phyloP scores from a whole-genome alignment of 2,797 vertebrate species.

The Acanthurus tractus region DNA sequence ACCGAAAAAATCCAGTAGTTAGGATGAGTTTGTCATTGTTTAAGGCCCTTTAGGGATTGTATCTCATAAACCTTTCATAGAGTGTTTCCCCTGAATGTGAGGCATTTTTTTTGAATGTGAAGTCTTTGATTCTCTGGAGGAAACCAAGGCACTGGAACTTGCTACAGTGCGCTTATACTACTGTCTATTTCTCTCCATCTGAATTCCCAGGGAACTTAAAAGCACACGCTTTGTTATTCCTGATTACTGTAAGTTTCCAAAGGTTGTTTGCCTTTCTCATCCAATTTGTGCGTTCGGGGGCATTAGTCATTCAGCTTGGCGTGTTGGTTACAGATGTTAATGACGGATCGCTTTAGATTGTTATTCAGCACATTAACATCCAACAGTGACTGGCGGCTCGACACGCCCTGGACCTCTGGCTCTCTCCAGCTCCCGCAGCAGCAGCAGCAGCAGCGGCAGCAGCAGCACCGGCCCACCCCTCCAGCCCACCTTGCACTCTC shows the following conservation, averaged over 20 bases:
- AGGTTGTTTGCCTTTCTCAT: conserved; percentile 63
- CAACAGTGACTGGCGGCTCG: conserved; percentile 52
- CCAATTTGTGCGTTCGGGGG: conserved; percentile 56
- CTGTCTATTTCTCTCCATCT: conserved; percentile 37
- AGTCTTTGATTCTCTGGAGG: conserved; percentile 63
- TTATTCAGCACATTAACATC: conserved; percentile 72
- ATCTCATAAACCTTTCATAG: conserved; percentile 59
- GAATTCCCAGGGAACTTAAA: conserved; percentile 65
- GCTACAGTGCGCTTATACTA: conserved; percentile 28
- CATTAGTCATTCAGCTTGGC: conserved; percentile 68
- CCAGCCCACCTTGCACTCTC: conserved; percentile 67
- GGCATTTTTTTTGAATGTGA: conserved; percentile 52
- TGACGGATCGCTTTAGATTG: conserved; percentile 74
- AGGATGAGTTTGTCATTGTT: conserved; percentile 64
- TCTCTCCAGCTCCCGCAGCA: conserved; percentile 43
- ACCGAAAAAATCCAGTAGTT: conserved; percentile 53
- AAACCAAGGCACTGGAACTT: conserved; percentile 50
- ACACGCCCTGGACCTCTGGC: conserved; percentile 66
- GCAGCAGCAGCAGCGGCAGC: conserved; percentile 11
- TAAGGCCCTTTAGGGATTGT: conserved; percentile 59
- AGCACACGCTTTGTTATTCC: conserved; percentile 60
- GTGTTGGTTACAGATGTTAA: conserved; percentile 71
- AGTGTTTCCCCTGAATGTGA: conserved; percentile 60
- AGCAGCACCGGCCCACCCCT: conserved; percentile 36
- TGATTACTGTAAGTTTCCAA: conserved; percentile 53